Base-by-base conservation (phyloP, 2,113 vertebrate species). In the Amia ocellicauda region DNA sequence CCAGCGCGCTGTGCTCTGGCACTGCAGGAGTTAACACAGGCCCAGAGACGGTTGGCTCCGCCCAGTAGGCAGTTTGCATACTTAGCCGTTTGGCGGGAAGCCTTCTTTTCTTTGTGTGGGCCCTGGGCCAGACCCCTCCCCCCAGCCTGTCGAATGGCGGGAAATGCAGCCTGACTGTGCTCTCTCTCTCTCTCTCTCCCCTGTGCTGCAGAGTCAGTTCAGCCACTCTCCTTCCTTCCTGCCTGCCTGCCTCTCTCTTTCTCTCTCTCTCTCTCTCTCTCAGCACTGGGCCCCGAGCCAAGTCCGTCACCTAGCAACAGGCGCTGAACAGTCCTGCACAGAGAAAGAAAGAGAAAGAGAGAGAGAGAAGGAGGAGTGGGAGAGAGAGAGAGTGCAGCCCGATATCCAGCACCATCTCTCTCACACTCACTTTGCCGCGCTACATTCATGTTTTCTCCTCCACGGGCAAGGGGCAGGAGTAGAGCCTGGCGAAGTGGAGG, bases 51-150 rank as follows among this genome's bases (percentile, higher is more conserved):
- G 64, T 54, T 3, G 1, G 50, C 29, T 7, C 51, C 66, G 13
- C 83, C 85, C 74, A 69, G 69, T 0, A 0, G 2, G 4, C 0
- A 0, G 76, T 84, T 80, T 79, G 69, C 83, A 87, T 87, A 84
- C 22, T 59, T 47, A 19, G 16, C 64, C 57, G 49, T 78, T 65
- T 58, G 81, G 83, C 81, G 83, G 79, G 82, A 83, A 86, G 73
- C 74, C 47, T 65, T 28, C 55, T 64, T 64, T 79, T 86, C 79
- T 83, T 83, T 82, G 80, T 77, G 66, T 64, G 58, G 72, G 60
- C 70, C 49, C 36, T 0, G 52, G 31, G 74, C 62, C 62, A 67
- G 64, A 69, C 49, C 71, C 73, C 68, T 54, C 69, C 68, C 64
- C 58, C 49, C 62, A 31, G 28, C 10, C 36, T 54, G 60, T 60